phyloP scores from a whole-genome alignment of 2,888 invertebrate species.

The Branchellion lobata region DNA sequence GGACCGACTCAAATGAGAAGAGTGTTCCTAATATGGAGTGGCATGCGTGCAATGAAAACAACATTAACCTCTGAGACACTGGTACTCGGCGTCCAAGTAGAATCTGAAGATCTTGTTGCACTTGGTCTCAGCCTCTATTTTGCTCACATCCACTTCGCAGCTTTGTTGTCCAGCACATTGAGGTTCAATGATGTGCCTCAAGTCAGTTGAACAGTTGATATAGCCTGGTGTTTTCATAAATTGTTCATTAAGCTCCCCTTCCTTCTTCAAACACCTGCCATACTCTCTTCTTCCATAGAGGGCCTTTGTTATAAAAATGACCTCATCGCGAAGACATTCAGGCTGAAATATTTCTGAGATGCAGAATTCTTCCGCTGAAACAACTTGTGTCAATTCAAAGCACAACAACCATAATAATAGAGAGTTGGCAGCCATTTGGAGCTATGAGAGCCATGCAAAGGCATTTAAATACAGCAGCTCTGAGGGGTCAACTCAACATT shows the following conservation, averaged over 20 bases:
- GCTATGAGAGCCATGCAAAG: too few species aligned
- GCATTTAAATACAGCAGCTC: too few species aligned
- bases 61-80: not conserved
- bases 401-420: too few species aligned
- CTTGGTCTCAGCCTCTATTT: not conserved
- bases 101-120: not conserved
- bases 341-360: conserved; percentile 30
- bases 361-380: conserved; percentile 15
- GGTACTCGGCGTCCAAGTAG: conserved; percentile 12
- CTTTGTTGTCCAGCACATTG: not conserved
- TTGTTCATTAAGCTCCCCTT: not conserved
- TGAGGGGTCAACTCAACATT: too few species aligned
- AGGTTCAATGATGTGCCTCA: conserved; percentile 28
- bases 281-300: not conserved
- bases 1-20: not conserved
- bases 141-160: not conserved
- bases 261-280: not conserved
- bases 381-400: too few species aligned
- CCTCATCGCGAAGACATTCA: not conserved
- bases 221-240: not conserved
- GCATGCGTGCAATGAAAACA: too few species aligned
- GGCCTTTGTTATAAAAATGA: conserved; percentile 14
- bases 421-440: too few species aligned
- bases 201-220: conserved; percentile 33
- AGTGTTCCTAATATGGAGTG: too few species aligned